These are phyloP conservation scores for Eubasilissa regina DNA, from an alignment of 1,140 invertebrate genomes.

Conservation along the genomic window DNA sequence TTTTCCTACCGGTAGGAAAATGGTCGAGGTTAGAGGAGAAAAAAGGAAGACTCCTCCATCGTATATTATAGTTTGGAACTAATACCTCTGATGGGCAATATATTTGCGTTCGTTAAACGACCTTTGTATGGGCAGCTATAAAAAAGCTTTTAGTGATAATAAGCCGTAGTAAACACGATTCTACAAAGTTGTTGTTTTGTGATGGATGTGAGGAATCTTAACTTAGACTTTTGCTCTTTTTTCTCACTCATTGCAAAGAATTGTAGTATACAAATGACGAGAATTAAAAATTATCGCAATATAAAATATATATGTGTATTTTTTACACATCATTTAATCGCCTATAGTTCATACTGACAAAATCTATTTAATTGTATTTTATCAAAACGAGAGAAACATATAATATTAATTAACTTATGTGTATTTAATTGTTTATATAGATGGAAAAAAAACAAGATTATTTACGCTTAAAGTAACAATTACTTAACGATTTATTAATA, in stretches of 20 bases:
- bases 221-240: slow-evolving; percentile 1
- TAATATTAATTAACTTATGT: no score
- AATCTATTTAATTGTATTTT: no score
- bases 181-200: slow-evolving; percentile 59
- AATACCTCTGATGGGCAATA: slow-evolving; percentile 59
- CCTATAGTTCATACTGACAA: no score
- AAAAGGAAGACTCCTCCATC: slow-evolving; percentile 51
- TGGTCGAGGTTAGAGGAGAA: slow-evolving; percentile 37
- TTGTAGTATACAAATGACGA: background rate
- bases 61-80: slow-evolving; percentile 59
- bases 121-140: slow-evolving; percentile 56
- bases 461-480: no score
- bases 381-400: no score
- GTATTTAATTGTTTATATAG: no score
- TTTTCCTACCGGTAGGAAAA: slow-evolving; percentile 30
- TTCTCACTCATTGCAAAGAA: background rate
- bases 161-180: slow-evolving; percentile 58
- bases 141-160: slow-evolving; percentile 62
- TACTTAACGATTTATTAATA: no score
- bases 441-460: no score
- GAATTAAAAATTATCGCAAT: no score
- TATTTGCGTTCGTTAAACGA: slow-evolving; percentile 58
- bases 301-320: no score
- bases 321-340: no score
- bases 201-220: slow-evolving; percentile 22